These are phyloP conservation scores for Babyrousa celebensis DNA, from an alignment of 2,797 vertebrate genomes.

Conservation along the genomic window DNA sequence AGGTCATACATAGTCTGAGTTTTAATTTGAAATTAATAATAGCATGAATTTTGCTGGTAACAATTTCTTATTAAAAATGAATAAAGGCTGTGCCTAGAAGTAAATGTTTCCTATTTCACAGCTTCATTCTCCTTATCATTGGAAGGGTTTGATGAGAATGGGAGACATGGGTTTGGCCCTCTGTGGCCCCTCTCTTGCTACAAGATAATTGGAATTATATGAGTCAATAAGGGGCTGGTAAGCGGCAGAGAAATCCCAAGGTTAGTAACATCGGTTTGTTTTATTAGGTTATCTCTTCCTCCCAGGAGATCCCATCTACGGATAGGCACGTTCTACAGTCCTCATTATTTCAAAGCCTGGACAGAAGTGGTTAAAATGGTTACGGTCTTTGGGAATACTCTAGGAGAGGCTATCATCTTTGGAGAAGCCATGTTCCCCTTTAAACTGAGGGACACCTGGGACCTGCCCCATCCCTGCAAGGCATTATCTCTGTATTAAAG, in stretches of 20 bases:
- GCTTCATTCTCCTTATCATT: slow-evolving; percentile 17
- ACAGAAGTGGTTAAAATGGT: background rate
- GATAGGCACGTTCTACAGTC: background rate
- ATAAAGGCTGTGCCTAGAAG: slow-evolving; percentile 51
- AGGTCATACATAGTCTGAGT: slow-evolving; percentile 78
- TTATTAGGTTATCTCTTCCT: background rate
- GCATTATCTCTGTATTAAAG: slow-evolving; percentile 2
- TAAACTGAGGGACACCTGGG: background rate
- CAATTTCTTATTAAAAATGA: slow-evolving; percentile 72
- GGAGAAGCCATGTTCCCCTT: background rate
- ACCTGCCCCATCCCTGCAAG: background rate
- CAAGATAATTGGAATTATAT: background rate
- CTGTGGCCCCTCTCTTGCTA: background rate
- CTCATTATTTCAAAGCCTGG: background rate
- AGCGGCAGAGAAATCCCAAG: background rate
- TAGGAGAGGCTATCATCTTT: background rate
- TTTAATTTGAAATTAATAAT: slow-evolving; percentile 85
- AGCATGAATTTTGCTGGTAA: slow-evolving; percentile 70
- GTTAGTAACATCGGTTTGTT: background rate
- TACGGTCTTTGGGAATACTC: background rate
- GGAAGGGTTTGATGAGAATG: background rate
- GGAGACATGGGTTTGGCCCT: background rate
- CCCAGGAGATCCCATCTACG: background rate
- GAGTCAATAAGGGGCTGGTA: background rate
- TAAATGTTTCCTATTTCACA: background rate